Evolutionary conservation across 2,888 invertebrate genomes (phyloP).

Genomic region (Cancer borealis): DNA sequence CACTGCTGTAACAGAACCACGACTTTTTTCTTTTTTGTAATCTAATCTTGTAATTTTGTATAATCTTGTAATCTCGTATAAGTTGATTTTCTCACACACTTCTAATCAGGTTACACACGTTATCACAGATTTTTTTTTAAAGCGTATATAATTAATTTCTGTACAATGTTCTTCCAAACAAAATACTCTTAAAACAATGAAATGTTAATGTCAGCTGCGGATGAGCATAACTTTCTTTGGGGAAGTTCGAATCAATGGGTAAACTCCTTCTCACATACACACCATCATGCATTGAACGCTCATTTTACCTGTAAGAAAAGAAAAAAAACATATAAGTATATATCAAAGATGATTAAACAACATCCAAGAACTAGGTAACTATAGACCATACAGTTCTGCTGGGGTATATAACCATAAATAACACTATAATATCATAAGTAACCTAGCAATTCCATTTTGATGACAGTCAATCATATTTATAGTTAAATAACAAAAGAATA

Average conservation of each 20-base stretch:
- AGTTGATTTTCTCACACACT: not conserved
- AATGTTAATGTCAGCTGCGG: not conserved
- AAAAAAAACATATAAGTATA: not conserved
- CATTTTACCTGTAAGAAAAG: conserved; percentile 48
- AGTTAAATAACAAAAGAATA: too few species aligned
- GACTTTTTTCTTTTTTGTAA: not conserved
- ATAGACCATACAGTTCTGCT: too few species aligned
- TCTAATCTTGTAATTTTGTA: not conserved
- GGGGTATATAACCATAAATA: too few species aligned
- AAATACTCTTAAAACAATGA: conserved; percentile 40
- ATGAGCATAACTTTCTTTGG: not conserved
- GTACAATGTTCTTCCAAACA: conserved; percentile 60
- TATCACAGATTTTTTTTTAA: conserved; percentile 3
- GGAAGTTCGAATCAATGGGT: not conserved
- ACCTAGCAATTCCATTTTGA: too few species aligned
- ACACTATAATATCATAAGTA: too few species aligned
- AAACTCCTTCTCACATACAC: not conserved
- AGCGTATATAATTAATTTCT: not conserved
- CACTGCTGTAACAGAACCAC: not conserved
- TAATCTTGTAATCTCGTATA: not conserved
- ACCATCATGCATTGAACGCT: conserved; percentile 48
- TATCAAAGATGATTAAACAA: too few species aligned
- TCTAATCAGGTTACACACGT: not conserved
- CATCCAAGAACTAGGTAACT: too few species aligned
- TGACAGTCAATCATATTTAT: too few species aligned